Evolutionary conservation across 2,888 invertebrate species (phyloP), one percentile per base, ranked within the genome.

Genomic region (Magallana nippona): DNA sequence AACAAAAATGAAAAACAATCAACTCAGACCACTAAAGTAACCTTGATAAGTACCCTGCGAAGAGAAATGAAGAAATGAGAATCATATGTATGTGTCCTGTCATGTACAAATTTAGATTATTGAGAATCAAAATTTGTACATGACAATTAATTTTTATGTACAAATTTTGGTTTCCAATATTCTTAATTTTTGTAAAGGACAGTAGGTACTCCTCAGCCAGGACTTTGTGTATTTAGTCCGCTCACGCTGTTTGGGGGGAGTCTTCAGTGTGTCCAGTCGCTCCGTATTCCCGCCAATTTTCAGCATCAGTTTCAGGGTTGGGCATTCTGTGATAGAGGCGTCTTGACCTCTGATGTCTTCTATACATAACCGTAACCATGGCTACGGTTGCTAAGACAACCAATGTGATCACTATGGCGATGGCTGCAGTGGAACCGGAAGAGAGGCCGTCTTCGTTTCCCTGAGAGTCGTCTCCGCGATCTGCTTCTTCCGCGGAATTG

Each of bases 261-360:
- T 55, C 78, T 19, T 19, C 55, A 5, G 78, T 11, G 17, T 78
- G 19, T 13, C 55, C 78, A n/a, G 78, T 55, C n/a, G 78, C n/a
- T n/a, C 78, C 78, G 55, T 78, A 78, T 19, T 78, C 78, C 10
- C 56, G 55, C 19, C 56, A 55, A 19, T 56, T 55, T 13, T 13
- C 78, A 11, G n/a, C 11, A 55, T 10, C 55, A 15, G 78, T 17
- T 17, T n/a, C 10, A 1, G 56, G 78, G 2, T 55, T 22, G 17
- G 44, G 55, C 78, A 78, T 78, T 17, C 78, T 78, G 11, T 19
- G 44, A 22, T 78, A 78, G 13, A 22, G 78, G 55, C 71, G 71
- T 71, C 55, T 78, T 10, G 56, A 78, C 15, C 22, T 55, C 22
- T 27, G 44, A 55, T 56, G 78, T 19, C 78, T 78, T 55, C 55